A percentile compares a stretch with the other conserved stretches of the same genome.
Conservation (phyloP, 92 coral and sea anemone genomes). For the Siderastrea siderea region DNA sequence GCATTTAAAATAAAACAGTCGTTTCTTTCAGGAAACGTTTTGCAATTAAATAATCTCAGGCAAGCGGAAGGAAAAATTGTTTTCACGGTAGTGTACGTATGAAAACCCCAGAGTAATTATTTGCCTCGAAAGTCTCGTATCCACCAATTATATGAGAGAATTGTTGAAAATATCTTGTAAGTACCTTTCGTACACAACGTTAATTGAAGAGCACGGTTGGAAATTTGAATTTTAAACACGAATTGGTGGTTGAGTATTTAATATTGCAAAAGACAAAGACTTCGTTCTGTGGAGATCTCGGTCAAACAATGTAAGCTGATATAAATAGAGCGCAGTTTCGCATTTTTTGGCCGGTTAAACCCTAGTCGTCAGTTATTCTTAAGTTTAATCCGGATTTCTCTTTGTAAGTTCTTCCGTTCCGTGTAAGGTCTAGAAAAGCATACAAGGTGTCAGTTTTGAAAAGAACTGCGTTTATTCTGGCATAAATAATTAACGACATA, state of each 20-base stretch:
- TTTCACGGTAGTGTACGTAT: background rate
- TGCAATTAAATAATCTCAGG: background rate
- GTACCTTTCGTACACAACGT: background rate
- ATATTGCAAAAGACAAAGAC: background rate
- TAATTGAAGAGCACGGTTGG: conserved; percentile 23
- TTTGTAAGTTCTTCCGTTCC: background rate
- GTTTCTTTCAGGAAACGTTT: background rate
- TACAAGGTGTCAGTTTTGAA: background rate
- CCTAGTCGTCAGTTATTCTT: background rate
- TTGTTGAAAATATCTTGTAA: conserved; percentile 27
- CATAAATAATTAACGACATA: conserved; percentile 30
- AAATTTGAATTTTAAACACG: conserved; percentile 24
- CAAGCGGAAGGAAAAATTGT: background rate
- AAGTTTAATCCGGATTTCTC: background rate
- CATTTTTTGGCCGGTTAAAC: background rate
- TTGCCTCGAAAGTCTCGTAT: background rate
- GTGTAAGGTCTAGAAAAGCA: background rate
- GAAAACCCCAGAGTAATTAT: background rate
- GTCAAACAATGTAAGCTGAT: background rate
- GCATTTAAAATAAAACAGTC: background rate
- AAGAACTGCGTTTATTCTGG: background rate
- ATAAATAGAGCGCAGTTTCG: background rate
- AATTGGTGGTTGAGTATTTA: background rate
- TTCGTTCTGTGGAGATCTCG: background rate
- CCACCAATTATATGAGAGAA: conserved; percentile 28